Evolutionary conservation across 1,140 invertebrate species (phyloP), one percentile per base, ranked within the genome.

Genomic region (Drusus annulatus): DNA sequence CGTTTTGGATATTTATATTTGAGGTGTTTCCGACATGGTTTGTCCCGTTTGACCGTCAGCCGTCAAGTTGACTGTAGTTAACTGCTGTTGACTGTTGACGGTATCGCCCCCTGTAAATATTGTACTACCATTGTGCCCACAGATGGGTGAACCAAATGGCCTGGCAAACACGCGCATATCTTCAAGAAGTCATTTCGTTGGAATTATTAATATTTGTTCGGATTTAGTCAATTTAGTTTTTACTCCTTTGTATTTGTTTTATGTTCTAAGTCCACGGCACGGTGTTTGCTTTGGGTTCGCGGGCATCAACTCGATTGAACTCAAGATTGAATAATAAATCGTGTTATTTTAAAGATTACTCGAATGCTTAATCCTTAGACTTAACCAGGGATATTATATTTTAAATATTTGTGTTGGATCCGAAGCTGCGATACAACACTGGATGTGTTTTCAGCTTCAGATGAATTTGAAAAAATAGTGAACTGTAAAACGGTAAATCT

Each of bases 151-250:
- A 31, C 21, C 62, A 31, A 65, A 65, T 65, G 62, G 62, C 28
- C 31, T 25, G 16, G 62, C 16, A 65, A 65, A 65, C 62, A 65
- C 10, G 28, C 62, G 36, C 36, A 13, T 45, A 13, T 65, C 8
- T 21, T 65, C 62, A 65, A 65, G 62, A 15, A 65, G 62, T 31
- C 62, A 31, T 65, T n/a, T 31, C 21, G 23, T 28, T 15, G 15
- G 23, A 28, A 65, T 65, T 31, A 65, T 65, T 65, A 28, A 28
- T 65, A 31, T 65, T 65, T 65, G 62, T 65, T 65, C 62, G 16
- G 62, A 65, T 65, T 28, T 65, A 65, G 62, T 65, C 62, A 65
- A 65, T 65, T 65, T 65, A 65, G 62, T 65, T 65, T 63, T 63
- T 25, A 63, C 60, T n/a, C 23, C 60, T 23, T 16, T 8, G 23